Conservation (phyloP, 2,797 vertebrate species). For the Pygocentrus nattereri region DNA sequence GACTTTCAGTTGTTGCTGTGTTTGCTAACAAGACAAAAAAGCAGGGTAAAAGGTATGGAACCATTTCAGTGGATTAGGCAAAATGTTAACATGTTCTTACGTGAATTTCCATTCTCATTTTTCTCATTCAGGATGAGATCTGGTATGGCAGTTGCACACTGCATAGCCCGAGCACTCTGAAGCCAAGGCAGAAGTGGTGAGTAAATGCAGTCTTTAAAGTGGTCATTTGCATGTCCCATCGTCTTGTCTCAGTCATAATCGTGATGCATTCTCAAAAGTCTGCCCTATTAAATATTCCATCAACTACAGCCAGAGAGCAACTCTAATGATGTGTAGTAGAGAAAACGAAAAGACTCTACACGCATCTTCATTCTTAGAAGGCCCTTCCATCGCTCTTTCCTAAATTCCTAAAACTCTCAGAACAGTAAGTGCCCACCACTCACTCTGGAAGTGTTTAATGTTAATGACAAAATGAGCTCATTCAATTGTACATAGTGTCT, state of each 20-base stretch:
- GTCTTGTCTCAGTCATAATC: conserved; percentile 51
- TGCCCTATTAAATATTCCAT: conserved; percentile 51
- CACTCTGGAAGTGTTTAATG: conserved; percentile 30
- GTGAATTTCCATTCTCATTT: conserved; percentile 53
- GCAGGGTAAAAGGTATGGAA: background rate
- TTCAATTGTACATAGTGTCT: conserved; percentile 41
- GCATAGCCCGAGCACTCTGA: conserved; percentile 69
- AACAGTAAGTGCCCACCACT: conserved; percentile 26
- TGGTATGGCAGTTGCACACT: conserved; percentile 73
- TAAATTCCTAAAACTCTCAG: conserved; percentile 23
- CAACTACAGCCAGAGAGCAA: conserved; percentile 44
- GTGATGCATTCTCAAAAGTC: conserved; percentile 52
- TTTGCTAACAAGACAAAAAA: background rate
- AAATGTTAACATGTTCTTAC: conserved; percentile 18
- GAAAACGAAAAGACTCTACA: conserved; percentile 35
- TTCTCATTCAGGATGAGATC: conserved; percentile 81
- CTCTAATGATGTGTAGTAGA: conserved; percentile 34
- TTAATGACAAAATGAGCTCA: conserved; percentile 39
- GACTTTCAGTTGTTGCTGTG: background rate
- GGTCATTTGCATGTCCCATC: conserved; percentile 64
- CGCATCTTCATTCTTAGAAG: conserved; percentile 23
- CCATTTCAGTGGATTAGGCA: background rate
- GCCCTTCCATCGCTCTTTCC: conserved; percentile 23
- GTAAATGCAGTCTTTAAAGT: conserved; percentile 68
- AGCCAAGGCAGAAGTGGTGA: conserved; percentile 75